phyloP scores from a whole-genome alignment of 2,888 invertebrate species.

The Hecatera dysodea region DNA sequence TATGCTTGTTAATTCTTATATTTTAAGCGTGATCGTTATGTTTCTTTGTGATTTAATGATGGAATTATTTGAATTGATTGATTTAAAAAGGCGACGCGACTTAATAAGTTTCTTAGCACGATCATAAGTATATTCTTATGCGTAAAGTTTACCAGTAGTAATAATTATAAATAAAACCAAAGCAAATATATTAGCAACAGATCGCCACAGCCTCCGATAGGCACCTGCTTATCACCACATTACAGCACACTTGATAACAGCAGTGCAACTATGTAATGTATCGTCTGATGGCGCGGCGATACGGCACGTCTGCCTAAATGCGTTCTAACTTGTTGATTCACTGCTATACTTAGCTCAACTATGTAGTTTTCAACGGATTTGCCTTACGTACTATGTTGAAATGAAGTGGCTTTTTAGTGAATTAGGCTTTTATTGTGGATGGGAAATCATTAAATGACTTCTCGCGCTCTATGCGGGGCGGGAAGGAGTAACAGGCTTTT shows the following conservation, averaged over 20 bases:
- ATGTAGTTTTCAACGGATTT: slow-evolving; percentile 11
- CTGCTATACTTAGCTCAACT: slow-evolving; percentile 32
- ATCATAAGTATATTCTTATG: too few species aligned
- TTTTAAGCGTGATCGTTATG: too few species aligned
- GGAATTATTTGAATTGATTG: too few species aligned
- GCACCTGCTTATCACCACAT: slow-evolving; percentile 53
- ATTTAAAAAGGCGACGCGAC: too few species aligned
- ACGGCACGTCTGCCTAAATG: slow-evolving; percentile 61
- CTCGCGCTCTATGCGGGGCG: too few species aligned
- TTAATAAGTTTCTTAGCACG: too few species aligned
- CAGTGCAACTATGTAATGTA: slow-evolving; percentile 62
- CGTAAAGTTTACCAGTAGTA: background rate
- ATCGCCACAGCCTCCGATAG: slow-evolving; percentile 37
- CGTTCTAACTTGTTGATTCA: slow-evolving; percentile 62
- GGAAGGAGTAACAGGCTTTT: too few species aligned
- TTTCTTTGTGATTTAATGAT: too few species aligned
- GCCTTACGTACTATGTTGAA: slow-evolving; percentile 4
- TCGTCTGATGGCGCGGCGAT: slow-evolving; percentile 53
- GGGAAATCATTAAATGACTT: too few species aligned
- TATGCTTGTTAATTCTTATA: too few species aligned
- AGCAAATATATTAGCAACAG: slow-evolving; percentile 18
- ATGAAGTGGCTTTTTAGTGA: background rate
- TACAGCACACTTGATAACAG: slow-evolving; percentile 45
- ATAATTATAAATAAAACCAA: background rate
- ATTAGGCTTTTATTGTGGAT: background rate